Percentiles rank a stretch among this genome's conserved stretches.
These are phyloP conservation scores for Limosa lapponica DNA, from an alignment of 2,797 vertebrate genomes.

Conservation along the genomic window DNA sequence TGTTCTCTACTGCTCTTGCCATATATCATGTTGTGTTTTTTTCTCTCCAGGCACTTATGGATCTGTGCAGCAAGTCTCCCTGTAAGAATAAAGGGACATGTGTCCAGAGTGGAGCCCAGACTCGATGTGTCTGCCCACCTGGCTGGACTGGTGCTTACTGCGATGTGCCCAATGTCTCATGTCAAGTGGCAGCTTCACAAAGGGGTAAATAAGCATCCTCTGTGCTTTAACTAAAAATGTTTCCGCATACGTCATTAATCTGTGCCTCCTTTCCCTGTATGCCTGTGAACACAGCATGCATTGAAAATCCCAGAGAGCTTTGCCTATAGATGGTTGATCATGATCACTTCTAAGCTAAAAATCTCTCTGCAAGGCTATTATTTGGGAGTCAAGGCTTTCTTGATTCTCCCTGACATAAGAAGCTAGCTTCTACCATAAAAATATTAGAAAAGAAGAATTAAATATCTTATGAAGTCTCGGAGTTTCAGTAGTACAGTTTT, in stretches of 20 bases:
- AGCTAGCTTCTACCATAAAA: not conserved
- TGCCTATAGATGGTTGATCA: not conserved
- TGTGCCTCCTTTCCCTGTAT: fast-evolving
- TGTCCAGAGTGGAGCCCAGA: slow-evolving; percentile 83
- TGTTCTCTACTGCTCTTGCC: not conserved
- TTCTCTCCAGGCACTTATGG: slow-evolving; percentile 81
- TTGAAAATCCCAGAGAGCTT: not conserved
- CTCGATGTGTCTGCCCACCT: slow-evolving; percentile 83
- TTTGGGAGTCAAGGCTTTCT: not conserved
- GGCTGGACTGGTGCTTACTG: slow-evolving; percentile 92
- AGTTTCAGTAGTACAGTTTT: not conserved
- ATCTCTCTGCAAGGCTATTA: not conserved
- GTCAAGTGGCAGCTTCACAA: slow-evolving; percentile 82
- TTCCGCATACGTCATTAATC: not conserved
- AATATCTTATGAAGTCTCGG: not conserved
- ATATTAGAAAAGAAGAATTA: not conserved
- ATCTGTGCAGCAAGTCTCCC: slow-evolving; percentile 86
- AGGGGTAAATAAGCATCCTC: slow-evolving; percentile 77
- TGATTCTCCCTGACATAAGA: not conserved
- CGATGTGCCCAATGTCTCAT: slow-evolving; percentile 89
- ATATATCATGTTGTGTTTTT: not conserved
- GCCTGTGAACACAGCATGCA: not conserved
- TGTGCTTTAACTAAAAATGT: not conserved
- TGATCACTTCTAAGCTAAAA: not conserved
- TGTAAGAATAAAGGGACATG: slow-evolving; percentile 90